phyloP scores from a whole-genome alignment of 2,113 vertebrate genomes.

The Notechis scutatus region DNA sequence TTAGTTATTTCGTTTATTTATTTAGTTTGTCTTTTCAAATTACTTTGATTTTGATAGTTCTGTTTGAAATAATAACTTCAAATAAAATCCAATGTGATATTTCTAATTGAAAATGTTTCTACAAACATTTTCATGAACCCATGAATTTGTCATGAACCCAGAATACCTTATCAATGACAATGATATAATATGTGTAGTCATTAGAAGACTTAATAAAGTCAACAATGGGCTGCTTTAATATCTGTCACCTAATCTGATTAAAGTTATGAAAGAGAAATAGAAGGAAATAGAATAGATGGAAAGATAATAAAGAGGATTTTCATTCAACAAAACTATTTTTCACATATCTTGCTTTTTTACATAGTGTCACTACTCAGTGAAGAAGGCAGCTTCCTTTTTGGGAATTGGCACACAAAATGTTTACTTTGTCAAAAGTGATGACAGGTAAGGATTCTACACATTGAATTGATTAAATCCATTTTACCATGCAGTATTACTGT shows the following conservation, averaged over 20 bases:
- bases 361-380: slow-evolving; percentile 84
- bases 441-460: slow-evolving; percentile 67
- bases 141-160: not conserved
- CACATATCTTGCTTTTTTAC: slow-evolving; percentile 30
- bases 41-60: not conserved
- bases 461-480: slow-evolving; percentile 21
- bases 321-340: not conserved
- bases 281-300: not conserved
- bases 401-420: slow-evolving; percentile 82
- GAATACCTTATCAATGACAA: not conserved
- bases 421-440: slow-evolving; percentile 78
- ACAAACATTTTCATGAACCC: too few relatives aligned
- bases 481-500: slow-evolving; percentile 46
- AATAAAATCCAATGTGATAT: not conserved
- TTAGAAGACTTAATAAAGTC: not conserved
- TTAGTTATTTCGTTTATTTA: not conserved
- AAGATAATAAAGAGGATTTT: not conserved
- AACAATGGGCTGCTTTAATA: not conserved
- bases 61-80: not conserved
- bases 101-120: not conserved
- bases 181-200: not conserved
- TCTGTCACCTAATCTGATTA: not conserved
- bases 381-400: slow-evolving; percentile 82
- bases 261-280: not conserved
- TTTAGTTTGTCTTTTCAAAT: not conserved